A percentile compares a stretch with the other conserved stretches of the same genome.
Evolutionary conservation across 2,888 invertebrate genomes (phyloP).

Genomic region (Agrotis puta): DNA sequence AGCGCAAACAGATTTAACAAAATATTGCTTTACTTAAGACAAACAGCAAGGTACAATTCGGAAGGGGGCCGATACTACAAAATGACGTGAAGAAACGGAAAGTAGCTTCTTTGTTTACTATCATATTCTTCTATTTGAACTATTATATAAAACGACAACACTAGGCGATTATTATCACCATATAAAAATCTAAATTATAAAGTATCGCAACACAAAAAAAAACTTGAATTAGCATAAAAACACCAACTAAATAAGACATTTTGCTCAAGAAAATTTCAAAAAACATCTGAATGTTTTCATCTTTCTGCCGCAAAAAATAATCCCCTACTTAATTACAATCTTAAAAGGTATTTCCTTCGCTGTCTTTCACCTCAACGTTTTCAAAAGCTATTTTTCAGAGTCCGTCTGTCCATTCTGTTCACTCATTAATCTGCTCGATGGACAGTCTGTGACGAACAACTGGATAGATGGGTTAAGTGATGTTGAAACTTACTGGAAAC

Average conservation of each 20-base stretch:
- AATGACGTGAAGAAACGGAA: too few species aligned
- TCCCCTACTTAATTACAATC: conserved; percentile 37
- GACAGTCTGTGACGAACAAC: conserved; percentile 64
- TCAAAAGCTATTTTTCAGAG: conserved; percentile 66
- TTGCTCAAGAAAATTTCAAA: neutral
- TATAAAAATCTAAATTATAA: too few species aligned
- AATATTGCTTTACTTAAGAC: too few species aligned
- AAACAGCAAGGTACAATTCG: neutral
- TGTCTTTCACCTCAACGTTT: conserved; percentile 51
- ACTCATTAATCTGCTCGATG: conserved; percentile 65
- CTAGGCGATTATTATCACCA: neutral
- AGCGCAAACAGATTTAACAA: too few species aligned
- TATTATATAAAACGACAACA: neutral
- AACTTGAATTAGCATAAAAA: neutral
- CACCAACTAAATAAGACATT: neutral
- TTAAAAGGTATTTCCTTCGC: conserved; percentile 47
- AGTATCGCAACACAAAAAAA: neutral
- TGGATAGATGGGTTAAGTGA: conserved; percentile 51
- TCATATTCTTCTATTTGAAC: neutral
- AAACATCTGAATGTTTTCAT: conserved; percentile 23
- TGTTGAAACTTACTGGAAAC: conserved; percentile 48
- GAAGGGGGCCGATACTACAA: neutral
- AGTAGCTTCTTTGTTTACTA: neutral
- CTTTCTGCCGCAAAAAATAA: conserved; percentile 37
- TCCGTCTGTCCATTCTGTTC: conserved; percentile 60